Percentiles rank a stretch among this genome's conserved stretches.
phyloP scores from a whole-genome alignment of 2,797 vertebrate genomes.

The Okamejei kenojei region DNA sequence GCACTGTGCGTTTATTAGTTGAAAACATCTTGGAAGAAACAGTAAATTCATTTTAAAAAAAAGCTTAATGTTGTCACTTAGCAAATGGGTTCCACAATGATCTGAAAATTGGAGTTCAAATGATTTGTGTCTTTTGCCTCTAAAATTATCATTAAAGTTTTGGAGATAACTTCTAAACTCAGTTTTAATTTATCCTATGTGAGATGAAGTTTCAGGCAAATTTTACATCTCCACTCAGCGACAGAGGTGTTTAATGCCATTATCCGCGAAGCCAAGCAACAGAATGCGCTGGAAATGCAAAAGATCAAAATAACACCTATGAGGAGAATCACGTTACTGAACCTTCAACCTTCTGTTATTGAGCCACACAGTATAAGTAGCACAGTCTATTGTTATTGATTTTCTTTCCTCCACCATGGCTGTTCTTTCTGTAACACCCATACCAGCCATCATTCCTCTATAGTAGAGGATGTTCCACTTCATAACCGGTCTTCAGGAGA shows the following conservation, averaged over 20 bases:
- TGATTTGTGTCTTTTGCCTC: background rate
- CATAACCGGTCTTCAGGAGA: background rate
- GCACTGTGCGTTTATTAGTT: background rate
- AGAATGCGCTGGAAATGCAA: background rate
- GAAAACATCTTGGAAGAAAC: background rate
- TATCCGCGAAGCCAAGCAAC: background rate
- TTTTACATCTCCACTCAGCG: background rate
- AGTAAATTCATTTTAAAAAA: background rate
- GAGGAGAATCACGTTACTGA: conserved; percentile 5
- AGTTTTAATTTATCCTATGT: background rate
- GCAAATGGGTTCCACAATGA: background rate
- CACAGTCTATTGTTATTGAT: conserved; percentile 3
- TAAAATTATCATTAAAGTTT: background rate
- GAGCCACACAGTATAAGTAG: conserved; percentile 3
- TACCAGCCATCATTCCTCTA: background rate
- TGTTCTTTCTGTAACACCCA: background rate
- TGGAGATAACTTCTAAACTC: background rate
- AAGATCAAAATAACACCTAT: background rate
- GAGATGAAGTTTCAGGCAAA: background rate
- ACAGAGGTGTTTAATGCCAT: background rate
- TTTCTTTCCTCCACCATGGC: background rate
- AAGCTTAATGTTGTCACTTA: background rate
- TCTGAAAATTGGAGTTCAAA: background rate
- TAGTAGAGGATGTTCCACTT: background rate
- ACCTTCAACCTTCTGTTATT: conserved; percentile 25